Base-by-base conservation (phyloP, 1,140 invertebrate species). In the Episyrphus balteatus region DNA sequence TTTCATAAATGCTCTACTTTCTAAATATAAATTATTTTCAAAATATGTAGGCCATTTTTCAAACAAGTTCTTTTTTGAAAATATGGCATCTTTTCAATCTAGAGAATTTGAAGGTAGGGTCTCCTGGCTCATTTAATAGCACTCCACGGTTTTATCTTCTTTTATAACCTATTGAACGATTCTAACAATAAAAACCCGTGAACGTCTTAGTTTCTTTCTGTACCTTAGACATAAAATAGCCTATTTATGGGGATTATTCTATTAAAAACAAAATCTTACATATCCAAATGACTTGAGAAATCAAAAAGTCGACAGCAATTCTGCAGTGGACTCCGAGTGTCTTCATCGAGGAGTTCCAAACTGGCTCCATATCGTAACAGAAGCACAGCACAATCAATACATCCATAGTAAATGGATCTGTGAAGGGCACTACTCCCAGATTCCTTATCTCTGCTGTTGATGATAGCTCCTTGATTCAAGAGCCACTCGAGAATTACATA, bases 341-440 rank as follows among this genome's bases (percentile, higher is more conserved):
- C 59, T 38, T 60, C 57, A 45, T 68, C 66, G 1, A 62, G 42
- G 11, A 66, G 33, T 1, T 66, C 62, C 38, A 59, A 17, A 15
- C 58, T 66, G 34, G 62, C 61, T 41, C 73, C 73, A 48, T 70
- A 60, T 39, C 76, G 70, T 11, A 83, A 68, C 15, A 86, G 59
- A 12, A 74, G 54, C 42, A 80, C 70, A 14, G 79, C 78, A 19
- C 72, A 70, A 46, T 76, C 62, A 32, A 86, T 68, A 50, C 83
- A 78, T 9, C 83, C 83, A 68, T 82, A 83, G 63, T 78, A 84
- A 6, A 84, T 55, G 39, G 81, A 77, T 44, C 81, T 66, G 58
- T 86, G 84, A n/a, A 86, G 57, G 0, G 83, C 70, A 42, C 81
- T 83, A 66, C 80, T 83, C 0, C 79, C 79, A 31, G 80, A 83